A percentile compares a stretch with the other conserved stretches of the same genome.
phyloP scores from a whole-genome alignment of 2,888 invertebrate genomes.

The Diaprepes abbreviatus region DNA sequence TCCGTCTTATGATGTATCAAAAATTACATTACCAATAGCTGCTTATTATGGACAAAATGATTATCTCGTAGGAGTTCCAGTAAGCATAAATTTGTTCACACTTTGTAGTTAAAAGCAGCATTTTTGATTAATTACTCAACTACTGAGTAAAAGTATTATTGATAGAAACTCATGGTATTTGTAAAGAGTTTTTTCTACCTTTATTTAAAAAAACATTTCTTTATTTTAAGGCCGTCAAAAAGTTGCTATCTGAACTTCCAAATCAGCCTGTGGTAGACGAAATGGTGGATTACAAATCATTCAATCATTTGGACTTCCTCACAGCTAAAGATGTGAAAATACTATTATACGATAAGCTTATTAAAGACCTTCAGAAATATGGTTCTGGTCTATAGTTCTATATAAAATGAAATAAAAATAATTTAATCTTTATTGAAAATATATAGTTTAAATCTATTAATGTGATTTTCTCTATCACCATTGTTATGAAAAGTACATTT shows the following conservation, averaged over 20 bases:
- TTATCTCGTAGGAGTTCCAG: slow-evolving; percentile 41
- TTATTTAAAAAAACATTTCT: too few relatives aligned
- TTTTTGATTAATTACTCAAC: too few relatives aligned
- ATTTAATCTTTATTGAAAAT: too few relatives aligned
- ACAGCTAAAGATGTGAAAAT: slow-evolving; percentile 48
- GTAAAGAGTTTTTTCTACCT: too few relatives aligned
- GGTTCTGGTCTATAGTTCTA: not conserved
- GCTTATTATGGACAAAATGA: slow-evolving; percentile 50
- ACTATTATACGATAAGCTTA: slow-evolving; percentile 17
- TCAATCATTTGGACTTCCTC: slow-evolving; percentile 54
- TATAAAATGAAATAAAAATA: too few relatives aligned
- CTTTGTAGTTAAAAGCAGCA: too few relatives aligned
- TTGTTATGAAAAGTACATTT: too few relatives aligned
- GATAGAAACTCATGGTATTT: too few relatives aligned
- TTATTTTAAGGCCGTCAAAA: slow-evolving; percentile 72
- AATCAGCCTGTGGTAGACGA: slow-evolving; percentile 54
- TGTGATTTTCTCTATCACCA: too few relatives aligned
- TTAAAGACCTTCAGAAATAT: slow-evolving; percentile 17
- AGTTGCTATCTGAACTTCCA: slow-evolving; percentile 68
- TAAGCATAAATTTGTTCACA: too few relatives aligned
- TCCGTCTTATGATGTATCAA: slow-evolving; percentile 66
- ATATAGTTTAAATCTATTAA: too few relatives aligned
- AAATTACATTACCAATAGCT: slow-evolving; percentile 58
- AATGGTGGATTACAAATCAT: slow-evolving; percentile 43
- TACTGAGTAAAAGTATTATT: too few relatives aligned